Evolutionary conservation across 2,888 invertebrate genomes (phyloP).

Genomic region (Temnothorax unifasciatus): DNA sequence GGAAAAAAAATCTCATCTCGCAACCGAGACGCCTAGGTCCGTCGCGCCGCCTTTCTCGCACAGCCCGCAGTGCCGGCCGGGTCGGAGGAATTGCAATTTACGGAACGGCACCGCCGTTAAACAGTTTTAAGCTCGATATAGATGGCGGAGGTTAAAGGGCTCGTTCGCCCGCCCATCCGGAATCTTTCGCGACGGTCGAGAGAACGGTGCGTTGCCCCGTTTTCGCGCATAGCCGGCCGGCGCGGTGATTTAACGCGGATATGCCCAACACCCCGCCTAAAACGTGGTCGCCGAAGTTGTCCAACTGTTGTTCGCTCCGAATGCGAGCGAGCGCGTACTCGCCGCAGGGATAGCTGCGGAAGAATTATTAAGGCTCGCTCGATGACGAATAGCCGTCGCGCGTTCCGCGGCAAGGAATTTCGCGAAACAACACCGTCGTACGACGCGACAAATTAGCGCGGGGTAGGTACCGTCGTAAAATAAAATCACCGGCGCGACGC

Average conservation of each 20-base stretch:
- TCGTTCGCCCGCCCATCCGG: slow-evolving; percentile 48
- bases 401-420: slow-evolving; percentile 1
- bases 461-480: slow-evolving; percentile 8
- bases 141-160: slow-evolving; percentile 76
- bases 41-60: not conserved
- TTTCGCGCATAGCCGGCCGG: slow-evolving; percentile 49
- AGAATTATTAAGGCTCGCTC: slow-evolving; percentile 69
- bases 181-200: slow-evolving; percentile 69
- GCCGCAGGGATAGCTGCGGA: slow-evolving; percentile 61
- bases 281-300: slow-evolving; percentile 63
- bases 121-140: slow-evolving; percentile 83
- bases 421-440: slow-evolving; percentile 25
- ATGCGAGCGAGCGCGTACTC: slow-evolving; percentile 56
- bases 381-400: slow-evolving; percentile 64
- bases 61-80: slow-evolving; percentile 34
- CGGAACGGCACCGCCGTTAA: slow-evolving; percentile 81
- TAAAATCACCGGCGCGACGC: slow-evolving; percentile 5
- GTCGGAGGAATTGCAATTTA: slow-evolving; percentile 80
- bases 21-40: slow-evolving; percentile 46
- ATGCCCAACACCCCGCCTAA: slow-evolving; percentile 43
- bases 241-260: slow-evolving; percentile 72
- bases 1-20: slow-evolving; percentile 68
- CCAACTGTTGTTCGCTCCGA: slow-evolving; percentile 74
- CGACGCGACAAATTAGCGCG: slow-evolving; percentile 42
- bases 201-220: slow-evolving; percentile 55